phyloP scores from a whole-genome alignment of 2,888 invertebrate species.

The Pasiphila rectangulata region DNA sequence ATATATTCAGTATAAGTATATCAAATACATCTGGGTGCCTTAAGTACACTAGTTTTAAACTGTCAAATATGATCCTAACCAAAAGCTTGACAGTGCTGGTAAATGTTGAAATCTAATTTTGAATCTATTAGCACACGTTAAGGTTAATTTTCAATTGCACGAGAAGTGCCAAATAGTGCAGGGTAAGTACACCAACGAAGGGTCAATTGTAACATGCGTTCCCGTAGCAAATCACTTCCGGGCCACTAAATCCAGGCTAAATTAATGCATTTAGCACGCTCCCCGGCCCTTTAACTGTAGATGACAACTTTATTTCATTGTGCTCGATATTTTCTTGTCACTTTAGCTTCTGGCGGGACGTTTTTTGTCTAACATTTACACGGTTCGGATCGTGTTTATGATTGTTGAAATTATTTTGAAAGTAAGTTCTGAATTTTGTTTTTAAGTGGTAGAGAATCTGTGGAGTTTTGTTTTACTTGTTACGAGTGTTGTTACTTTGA shows the following conservation, averaged over 20 bases:
- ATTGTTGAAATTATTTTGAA: slow-evolving; percentile 2
- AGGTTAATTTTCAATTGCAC: slow-evolving; percentile 51
- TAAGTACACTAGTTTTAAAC: too few species aligned
- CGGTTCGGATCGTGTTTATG: slow-evolving; percentile 20
- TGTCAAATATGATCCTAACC: too few species aligned
- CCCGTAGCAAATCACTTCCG: slow-evolving; percentile 81
- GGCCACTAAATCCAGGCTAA: slow-evolving; percentile 80
- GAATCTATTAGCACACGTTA: slow-evolving; percentile 28
- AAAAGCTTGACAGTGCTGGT: too few species aligned
- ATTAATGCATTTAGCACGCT: slow-evolving; percentile 81
- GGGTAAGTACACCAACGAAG: slow-evolving; percentile 64
- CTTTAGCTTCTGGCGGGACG: slow-evolving; percentile 56
- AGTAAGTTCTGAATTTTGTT: neutral
- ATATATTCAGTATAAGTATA: too few species aligned
- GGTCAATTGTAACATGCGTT: slow-evolving; percentile 77
- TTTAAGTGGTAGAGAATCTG: too few species aligned
- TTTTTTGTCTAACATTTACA: slow-evolving; percentile 31
- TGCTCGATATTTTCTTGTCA: slow-evolving; percentile 77
- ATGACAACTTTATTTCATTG: slow-evolving; percentile 81
- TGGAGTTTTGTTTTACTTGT: too few species aligned
- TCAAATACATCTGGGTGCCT: too few species aligned
- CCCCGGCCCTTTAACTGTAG: slow-evolving; percentile 69
- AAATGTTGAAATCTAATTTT: slow-evolving; percentile 4
- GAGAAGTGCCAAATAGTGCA: slow-evolving; percentile 50
- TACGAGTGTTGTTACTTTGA: too few species aligned